A percentile compares a stretch with the other conserved stretches of the same genome.
Conservation (phyloP, 2,888 invertebrate genomes). For the Parascotia fuliginaria region DNA sequence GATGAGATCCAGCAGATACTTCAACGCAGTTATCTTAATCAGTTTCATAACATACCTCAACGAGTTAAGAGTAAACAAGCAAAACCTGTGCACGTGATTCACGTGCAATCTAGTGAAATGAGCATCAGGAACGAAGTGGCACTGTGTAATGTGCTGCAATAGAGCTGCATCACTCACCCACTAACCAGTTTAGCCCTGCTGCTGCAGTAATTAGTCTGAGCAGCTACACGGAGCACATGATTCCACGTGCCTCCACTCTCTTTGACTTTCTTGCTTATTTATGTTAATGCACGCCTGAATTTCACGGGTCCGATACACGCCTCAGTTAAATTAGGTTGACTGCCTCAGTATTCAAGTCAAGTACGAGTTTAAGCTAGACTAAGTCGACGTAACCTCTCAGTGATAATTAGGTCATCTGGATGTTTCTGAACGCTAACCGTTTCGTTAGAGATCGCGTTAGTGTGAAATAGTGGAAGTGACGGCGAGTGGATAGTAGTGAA, state of each 20-base stretch:
- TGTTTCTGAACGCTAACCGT: conserved; percentile 6
- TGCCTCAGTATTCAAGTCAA: conserved; percentile 17
- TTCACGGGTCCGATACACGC: conserved; percentile 25
- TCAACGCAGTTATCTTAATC: no score
- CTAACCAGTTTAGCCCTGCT: conserved; percentile 75
- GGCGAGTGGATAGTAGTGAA: no score
- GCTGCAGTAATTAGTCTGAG: conserved; percentile 79
- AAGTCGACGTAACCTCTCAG: conserved; percentile 9
- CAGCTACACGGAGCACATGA: conserved; percentile 62
- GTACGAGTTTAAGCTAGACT: conserved; percentile 11
- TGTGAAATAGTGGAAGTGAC: conserved; percentile 28
- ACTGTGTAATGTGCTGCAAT: conserved; percentile 51
- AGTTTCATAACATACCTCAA: no score
- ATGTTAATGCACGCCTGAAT: conserved; percentile 48
- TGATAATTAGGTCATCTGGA: conserved; percentile 25
- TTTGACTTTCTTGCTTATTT: conserved; percentile 61
- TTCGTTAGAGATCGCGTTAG: conserved; percentile 11
- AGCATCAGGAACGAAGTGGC: conserved; percentile 39
- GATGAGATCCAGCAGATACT: no score
- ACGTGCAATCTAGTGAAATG: conserved; percentile 57
- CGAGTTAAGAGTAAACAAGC: conserved; percentile 23
- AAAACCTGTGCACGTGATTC: conserved; percentile 43
- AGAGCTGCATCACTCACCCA: conserved; percentile 44
- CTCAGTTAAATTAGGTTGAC: conserved; percentile 23
- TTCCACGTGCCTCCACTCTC: conserved; percentile 52